These are phyloP conservation scores for Enteromius viviparus DNA, from an alignment of 2,797 vertebrate species.

Conservation along the genomic window DNA sequence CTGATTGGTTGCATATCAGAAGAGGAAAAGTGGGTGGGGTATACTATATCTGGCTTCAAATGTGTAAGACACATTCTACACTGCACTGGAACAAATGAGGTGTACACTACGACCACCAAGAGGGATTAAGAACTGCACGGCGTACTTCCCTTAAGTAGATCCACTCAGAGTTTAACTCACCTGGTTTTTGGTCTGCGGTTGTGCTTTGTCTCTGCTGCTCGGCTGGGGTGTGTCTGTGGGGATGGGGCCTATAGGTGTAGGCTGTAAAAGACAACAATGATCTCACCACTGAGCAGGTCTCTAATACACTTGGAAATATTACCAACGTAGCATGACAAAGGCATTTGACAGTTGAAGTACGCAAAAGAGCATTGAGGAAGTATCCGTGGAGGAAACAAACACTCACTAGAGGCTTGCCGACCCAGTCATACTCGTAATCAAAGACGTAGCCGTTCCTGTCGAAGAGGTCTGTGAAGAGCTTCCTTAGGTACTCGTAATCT, in stretches of 20 bases:
- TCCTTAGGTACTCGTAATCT: conserved; percentile 94
- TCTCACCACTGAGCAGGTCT: background rate
- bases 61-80: background rate
- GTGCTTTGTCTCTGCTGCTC: conserved; percentile 90
- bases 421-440: conserved; percentile 98
- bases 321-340: conserved; percentile 1
- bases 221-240: conserved; percentile 89
- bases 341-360: background rate
- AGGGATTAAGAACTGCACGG: background rate
- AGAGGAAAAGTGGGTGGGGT: background rate
- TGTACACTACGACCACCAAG: background rate
- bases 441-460: conserved; percentile 93
- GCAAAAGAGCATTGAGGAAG: conserved; percentile 25
- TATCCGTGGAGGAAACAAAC: conserved; percentile 22
- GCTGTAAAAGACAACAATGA: conserved; percentile 71
- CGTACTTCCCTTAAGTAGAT: background rate
- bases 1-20: background rate
- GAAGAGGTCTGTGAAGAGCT: conserved; percentile 95
- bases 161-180: conserved; percentile 72
- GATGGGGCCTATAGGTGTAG: conserved; percentile 94
- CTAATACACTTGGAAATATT: background rate
- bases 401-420: conserved; percentile 97
- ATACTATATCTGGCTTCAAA: background rate
- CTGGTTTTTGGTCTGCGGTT: conserved; percentile 94
- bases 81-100: background rate